Base-by-base conservation (phyloP, 2,113 vertebrate species). In the Perccottus glenii region DNA sequence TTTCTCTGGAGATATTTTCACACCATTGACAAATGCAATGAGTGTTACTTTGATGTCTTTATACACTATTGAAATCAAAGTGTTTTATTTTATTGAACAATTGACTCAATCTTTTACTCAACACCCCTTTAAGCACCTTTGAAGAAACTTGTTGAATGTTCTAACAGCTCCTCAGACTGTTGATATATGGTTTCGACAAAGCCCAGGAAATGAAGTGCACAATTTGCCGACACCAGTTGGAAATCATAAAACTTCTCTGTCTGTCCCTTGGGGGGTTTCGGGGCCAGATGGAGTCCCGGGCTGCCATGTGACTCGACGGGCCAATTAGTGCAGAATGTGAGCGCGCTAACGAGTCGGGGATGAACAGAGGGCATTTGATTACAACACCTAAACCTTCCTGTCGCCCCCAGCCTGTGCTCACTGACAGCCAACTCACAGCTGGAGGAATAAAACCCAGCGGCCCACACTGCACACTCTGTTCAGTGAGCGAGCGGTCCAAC, bases 371-470 rank as follows among this genome's bases (percentile, higher is more conserved):
- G 82, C 70, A 83, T 83, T 86, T 89, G 88, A 90, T 91, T 90
- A 88, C 86, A 85, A 83, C 86, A 90, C 87, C 85, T 86, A 89
- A 89, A 87, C 87, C 88, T 89, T 86, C 82, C 85, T 84, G 86
- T 86, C 75, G 70, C 82, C 87, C 79, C 73, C 75, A 72, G 55
- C 75, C 78, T 59, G 64, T 52, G 69, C 81, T 83, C 86, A 60
- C 82, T 83, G 87, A 90, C 87, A 88, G 84, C 87, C 82, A 58
- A 82, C 77, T 84, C 88, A 78, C 89, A 91, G 89, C 84, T 85
- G 87, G 88, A 70, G 70, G 66, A 9, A 0, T 51, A 56, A 70
- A 79, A 67, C 33, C 60, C 36, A 43, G 11, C 60, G 72, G 48
- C 68, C 68, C 60, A 83, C 77, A 84, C 73, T 71, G 63, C 44